Conservation (phyloP, 1,140 invertebrate species). For the Achatina immaculata region DNA sequence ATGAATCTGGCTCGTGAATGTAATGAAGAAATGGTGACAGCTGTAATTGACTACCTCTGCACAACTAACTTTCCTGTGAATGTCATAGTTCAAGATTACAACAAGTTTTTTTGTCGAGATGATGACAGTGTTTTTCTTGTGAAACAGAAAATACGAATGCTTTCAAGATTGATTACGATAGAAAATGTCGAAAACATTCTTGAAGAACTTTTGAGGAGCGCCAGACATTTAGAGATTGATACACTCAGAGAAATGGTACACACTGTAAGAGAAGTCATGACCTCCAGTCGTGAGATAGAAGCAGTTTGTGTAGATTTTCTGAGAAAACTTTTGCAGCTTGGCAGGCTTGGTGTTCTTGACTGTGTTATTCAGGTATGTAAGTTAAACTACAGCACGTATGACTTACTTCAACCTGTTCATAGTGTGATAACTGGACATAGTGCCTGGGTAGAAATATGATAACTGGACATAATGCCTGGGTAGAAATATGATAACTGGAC, state of each 20-base stretch:
- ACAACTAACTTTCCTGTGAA: slow-evolving; percentile 8
- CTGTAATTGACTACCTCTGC: slow-evolving; percentile 29
- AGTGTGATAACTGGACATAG: not conserved
- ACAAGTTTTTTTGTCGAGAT: slow-evolving; percentile 32
- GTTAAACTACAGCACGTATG: not conserved
- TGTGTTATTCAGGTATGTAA: slow-evolving; percentile 27
- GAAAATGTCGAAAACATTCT: slow-evolving; percentile 32
- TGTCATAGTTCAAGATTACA: slow-evolving; percentile 11
- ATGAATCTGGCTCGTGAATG: slow-evolving; percentile 19
- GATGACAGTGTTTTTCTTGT: slow-evolving; percentile 26
- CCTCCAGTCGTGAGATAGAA: slow-evolving; percentile 5
- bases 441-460: too few relatives aligned
- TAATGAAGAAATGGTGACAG: slow-evolving; percentile 28
- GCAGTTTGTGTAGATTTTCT: slow-evolving; percentile 9
- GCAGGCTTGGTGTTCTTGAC: not conserved
- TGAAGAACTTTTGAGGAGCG: not conserved
- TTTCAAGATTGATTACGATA: slow-evolving; percentile 18
- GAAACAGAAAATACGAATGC: slow-evolving; percentile 19
- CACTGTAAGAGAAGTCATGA: not conserved
- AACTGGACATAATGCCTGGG: too few relatives aligned
- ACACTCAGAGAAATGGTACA: not conserved
- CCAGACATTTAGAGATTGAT: not conserved
- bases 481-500: too few relatives aligned
- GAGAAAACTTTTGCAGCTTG: slow-evolving; percentile 11
- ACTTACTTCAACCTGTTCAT: not conserved